Percentiles rank a stretch among this genome's conserved stretches.
These are phyloP conservation scores for Schizothorax lantsangensis DNA, from an alignment of 2,797 vertebrate genomes.

Conservation along the genomic window DNA sequence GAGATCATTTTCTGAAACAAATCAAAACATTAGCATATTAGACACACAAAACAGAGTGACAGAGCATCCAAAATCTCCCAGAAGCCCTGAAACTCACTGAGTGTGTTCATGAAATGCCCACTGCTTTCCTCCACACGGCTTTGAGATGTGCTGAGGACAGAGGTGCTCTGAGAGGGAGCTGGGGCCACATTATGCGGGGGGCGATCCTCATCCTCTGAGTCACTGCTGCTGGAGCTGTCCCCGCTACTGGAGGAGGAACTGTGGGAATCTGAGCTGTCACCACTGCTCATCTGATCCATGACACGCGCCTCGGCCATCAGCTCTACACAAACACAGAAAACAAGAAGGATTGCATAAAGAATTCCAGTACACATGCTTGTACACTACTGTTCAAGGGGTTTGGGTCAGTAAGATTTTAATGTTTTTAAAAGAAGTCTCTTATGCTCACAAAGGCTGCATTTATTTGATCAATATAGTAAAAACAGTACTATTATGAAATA, in stretches of 20 bases:
- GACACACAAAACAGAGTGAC: background rate
- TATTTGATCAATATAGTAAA: background rate
- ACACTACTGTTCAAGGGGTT: background rate
- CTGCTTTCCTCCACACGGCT: conserved; percentile 77
- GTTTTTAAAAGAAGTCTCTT: background rate
- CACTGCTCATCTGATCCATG: conserved; percentile 94
- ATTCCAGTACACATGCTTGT: background rate
- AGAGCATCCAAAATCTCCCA: background rate
- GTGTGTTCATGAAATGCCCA: conserved; percentile 89
- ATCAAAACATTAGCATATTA: conserved; percentile 25
- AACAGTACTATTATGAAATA: background rate
- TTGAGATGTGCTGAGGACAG: conserved; percentile 69
- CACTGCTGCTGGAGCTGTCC: conserved; percentile 91
- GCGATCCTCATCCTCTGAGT: conserved; percentile 84
- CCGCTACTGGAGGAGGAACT: conserved; percentile 92
- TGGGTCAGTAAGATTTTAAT: background rate
- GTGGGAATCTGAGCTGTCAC: conserved; percentile 91
- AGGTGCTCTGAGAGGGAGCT: conserved; percentile 71
- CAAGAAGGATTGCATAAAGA: background rate
- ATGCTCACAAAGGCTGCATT: background rate
- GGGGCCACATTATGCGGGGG: conserved; percentile 66
- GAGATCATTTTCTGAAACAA: conserved; percentile 90
- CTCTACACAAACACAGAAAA: conserved; percentile 75
- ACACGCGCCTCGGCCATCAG: conserved; percentile 92
- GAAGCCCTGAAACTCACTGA: conserved; percentile 83